Evolutionary conservation across 2,113 vertebrate genomes (phyloP).

Genomic region (Glaucidium brasilianum): DNA sequence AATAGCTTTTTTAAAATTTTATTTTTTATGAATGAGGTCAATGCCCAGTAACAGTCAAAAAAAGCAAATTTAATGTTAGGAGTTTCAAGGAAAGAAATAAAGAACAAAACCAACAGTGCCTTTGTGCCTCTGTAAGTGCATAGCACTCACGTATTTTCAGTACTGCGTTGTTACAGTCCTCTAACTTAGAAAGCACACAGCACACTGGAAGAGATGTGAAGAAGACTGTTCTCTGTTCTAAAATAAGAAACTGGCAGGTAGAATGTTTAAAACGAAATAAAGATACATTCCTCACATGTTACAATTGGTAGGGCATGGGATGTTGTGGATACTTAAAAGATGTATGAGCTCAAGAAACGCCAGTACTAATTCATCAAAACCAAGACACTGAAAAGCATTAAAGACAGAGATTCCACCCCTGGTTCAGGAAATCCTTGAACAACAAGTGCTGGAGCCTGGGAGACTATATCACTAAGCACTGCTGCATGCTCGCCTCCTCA

Average conservation of each 20-base stretch:
- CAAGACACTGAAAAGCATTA: conserved; percentile 14
- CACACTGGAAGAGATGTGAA: background rate
- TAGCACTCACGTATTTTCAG: background rate
- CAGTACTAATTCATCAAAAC: conserved; percentile 50
- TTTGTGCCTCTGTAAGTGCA: background rate
- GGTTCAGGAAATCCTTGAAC: conserved; percentile 58
- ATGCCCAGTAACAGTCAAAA: background rate
- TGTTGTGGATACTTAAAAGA: background rate
- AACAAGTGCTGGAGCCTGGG: conserved; percentile 33
- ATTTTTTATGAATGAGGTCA: background rate
- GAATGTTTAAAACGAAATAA: conserved; percentile 3
- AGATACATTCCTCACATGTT: background rate
- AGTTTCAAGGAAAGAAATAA: background rate
- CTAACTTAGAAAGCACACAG: background rate
- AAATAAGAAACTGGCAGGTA: background rate
- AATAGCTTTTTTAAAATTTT: background rate
- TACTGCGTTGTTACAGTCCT: background rate
- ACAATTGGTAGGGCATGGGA: background rate
- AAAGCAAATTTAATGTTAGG: background rate
- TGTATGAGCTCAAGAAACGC: conserved; percentile 13
- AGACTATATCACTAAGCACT: conserved; percentile 26
- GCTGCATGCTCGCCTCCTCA: background rate
- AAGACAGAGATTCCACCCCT: conserved; percentile 30
- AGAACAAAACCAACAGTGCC: background rate
- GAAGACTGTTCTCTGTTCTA: background rate